Evolutionary conservation across 35 echinoderm and acorn worm genomes (phyloP).

Genomic region (Acanthaster planci): DNA sequence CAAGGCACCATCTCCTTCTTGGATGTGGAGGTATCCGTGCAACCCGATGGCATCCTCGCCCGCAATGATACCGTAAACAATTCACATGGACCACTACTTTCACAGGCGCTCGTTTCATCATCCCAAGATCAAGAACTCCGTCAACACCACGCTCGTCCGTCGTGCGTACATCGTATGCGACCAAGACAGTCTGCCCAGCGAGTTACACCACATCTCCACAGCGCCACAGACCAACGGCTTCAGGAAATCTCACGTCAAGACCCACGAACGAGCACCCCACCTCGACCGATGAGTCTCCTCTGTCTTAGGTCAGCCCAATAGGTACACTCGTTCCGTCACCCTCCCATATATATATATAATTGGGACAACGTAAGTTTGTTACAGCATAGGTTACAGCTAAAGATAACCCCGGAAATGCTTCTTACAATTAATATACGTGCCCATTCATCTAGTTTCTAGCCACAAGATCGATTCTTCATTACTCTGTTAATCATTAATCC

Average conservation of each 20-base stretch:
- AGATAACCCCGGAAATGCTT: too few relatives aligned
- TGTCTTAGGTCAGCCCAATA: too few relatives aligned
- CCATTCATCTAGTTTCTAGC: too few relatives aligned
- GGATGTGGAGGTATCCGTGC: neutral
- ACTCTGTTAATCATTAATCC: too few relatives aligned
- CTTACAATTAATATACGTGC: too few relatives aligned
- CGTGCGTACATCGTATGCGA: neutral
- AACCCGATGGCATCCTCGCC: neutral
- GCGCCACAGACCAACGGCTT: neutral
- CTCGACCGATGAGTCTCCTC: neutral
- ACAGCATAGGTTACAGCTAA: too few relatives aligned
- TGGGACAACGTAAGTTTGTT: too few relatives aligned
- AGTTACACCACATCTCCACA: constrained; percentile 1
- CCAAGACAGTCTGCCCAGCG: neutral
- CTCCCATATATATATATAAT: too few relatives aligned
- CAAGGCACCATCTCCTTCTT: neutral
- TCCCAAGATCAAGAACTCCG: neutral
- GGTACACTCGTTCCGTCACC: too few relatives aligned
- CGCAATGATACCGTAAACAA: neutral
- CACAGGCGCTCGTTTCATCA: constrained; percentile 19
- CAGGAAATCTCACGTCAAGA: neutral
- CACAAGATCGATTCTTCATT: too few relatives aligned
- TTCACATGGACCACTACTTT: constrained; percentile 6
- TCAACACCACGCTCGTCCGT: neutral
- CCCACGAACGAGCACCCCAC: neutral